phyloP scores from a whole-genome alignment of 2,888 invertebrate species.

The Ormyrus labotus region DNA sequence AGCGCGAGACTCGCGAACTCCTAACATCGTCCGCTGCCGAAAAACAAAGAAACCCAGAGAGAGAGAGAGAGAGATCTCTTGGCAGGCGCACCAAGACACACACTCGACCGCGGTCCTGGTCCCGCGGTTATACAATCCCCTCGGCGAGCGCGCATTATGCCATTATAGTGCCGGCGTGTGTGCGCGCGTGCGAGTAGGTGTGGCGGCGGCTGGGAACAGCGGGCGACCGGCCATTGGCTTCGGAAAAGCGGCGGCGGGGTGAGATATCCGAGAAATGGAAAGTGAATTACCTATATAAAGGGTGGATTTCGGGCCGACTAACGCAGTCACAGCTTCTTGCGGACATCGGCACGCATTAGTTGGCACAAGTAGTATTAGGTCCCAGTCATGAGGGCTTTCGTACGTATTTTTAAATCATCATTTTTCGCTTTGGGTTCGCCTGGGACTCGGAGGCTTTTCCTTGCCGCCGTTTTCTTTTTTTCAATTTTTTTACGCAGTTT shows the following conservation, averaged over 20 bases:
- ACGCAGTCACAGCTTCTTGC: conserved; percentile 68
- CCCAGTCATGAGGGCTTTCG: conserved; percentile 71
- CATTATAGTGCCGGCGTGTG: conserved; percentile 64
- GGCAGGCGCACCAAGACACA: too few species aligned
- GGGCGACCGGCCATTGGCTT: conserved; percentile 70
- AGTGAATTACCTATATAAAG: conserved; percentile 76
- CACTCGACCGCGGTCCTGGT: too few species aligned
- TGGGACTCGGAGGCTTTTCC: neutral
- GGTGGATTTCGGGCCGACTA: conserved; percentile 69
- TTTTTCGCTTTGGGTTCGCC: neutral
- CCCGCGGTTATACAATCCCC: conserved; percentile 69
- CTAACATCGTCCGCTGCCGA: too few species aligned
- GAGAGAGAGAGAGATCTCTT: too few species aligned
- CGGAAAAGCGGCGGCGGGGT: conserved; percentile 29
- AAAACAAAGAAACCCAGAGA: too few species aligned
- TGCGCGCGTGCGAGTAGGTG: conserved; percentile 67
- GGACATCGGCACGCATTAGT: conserved; percentile 52
- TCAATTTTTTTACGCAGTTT: neutral
- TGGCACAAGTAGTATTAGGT: conserved; percentile 59
- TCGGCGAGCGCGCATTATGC: conserved; percentile 63
- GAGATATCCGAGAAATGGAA: conserved; percentile 67
- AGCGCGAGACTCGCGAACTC: too few species aligned
- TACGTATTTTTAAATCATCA: conserved; percentile 49
- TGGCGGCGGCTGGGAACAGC: conserved; percentile 67
- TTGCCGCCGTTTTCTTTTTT: neutral